phyloP scores from a whole-genome alignment of 2,113 vertebrate genomes.

The Talpa occidentalis region DNA sequence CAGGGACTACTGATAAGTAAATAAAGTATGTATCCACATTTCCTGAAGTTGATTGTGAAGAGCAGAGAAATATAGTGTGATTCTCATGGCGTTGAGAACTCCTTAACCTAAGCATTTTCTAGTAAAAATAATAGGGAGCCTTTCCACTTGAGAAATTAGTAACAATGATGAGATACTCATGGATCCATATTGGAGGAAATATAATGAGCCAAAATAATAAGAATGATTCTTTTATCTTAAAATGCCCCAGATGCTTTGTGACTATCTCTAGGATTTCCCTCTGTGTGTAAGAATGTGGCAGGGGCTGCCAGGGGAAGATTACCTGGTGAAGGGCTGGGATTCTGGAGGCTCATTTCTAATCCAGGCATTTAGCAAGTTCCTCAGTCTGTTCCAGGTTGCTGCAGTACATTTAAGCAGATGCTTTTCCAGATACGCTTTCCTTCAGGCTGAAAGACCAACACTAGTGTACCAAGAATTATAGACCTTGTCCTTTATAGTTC shows the following conservation, averaged over 20 bases:
- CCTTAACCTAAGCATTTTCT: not conserved
- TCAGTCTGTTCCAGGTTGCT: fast-evolving
- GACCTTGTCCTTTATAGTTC: not conserved
- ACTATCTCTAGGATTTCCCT: not conserved
- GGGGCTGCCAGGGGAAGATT: not conserved
- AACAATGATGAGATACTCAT: not conserved
- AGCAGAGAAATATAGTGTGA: not conserved
- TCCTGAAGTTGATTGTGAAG: not conserved
- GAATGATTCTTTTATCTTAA: not conserved
- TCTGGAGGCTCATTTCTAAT: not conserved
- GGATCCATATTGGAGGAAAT: not conserved
- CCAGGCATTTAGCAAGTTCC: not conserved
- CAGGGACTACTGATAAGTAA: not conserved
- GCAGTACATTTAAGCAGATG: no score
- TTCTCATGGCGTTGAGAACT: not conserved
- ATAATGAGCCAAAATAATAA: not conserved
- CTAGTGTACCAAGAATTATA: not conserved
- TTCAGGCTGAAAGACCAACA: not conserved
- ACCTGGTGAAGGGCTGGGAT: not conserved
- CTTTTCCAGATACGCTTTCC: not conserved
- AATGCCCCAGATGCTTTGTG: not conserved
- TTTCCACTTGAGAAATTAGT: not conserved
- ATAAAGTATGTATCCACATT: not conserved
- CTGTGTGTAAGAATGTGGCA: no score
- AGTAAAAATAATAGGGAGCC: not conserved